These are phyloP conservation scores for Pachyseris speciosa DNA, from an alignment of 64 coral and sea anemone genomes.

Conservation along the genomic window DNA sequence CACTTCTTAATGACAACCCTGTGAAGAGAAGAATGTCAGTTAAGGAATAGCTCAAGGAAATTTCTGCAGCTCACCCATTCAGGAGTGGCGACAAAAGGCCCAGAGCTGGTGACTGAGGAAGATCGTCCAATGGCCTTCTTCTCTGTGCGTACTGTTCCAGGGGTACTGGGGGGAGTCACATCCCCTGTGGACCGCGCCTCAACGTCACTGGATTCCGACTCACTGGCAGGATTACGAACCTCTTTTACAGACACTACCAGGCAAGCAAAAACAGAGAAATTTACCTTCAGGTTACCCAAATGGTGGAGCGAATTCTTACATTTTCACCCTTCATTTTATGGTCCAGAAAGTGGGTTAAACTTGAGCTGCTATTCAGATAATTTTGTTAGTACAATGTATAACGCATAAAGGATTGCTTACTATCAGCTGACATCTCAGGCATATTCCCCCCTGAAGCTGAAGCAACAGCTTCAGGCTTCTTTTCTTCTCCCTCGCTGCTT, in stretches of 20 bases:
- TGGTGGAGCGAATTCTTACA: too few relatives aligned
- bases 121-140: constrained; percentile 93
- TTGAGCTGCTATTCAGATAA: too few relatives aligned
- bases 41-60: too few relatives aligned
- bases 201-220: constrained; percentile 89
- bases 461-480: not conserved
- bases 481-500: constrained; percentile 32
- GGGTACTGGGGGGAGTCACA: constrained; percentile 45
- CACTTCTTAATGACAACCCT: too few relatives aligned
- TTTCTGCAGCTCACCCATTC: constrained; percentile 88
- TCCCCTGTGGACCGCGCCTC: constrained; percentile 75
- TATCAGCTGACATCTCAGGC: constrained; percentile 95
- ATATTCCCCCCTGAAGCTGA: constrained; percentile 70
- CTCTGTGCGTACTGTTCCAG: constrained; percentile 54
- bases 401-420: constrained; percentile 55
- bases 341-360: too few relatives aligned
- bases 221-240: constrained; percentile 84
- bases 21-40: not conserved
- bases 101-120: constrained; percentile 77
- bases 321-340: too few relatives aligned
- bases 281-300: not conserved
- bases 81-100: constrained; percentile 92
- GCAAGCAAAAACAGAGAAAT: not conserved
- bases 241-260: constrained; percentile 72
- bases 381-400: too few relatives aligned